A percentile compares a stretch with the other conserved stretches of the same genome.
These are phyloP conservation scores for Cavia aperea DNA, from an alignment of 2,113 vertebrate genomes.

Conservation along the genomic window DNA sequence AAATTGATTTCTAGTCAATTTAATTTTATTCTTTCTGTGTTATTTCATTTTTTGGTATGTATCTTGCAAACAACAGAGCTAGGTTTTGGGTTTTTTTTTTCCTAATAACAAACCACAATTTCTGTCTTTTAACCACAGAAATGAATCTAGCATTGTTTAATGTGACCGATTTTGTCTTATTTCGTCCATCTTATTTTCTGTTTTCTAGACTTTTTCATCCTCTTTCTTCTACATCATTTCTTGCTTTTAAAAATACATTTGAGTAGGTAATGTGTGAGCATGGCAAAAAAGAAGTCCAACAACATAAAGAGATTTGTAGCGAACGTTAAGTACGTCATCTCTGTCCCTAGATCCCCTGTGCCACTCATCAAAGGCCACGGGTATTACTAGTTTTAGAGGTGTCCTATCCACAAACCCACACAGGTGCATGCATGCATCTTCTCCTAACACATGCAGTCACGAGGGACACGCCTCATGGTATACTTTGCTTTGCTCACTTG, in stretches of 20 bases:
- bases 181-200: not conserved
- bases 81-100: not conserved
- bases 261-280: not conserved
- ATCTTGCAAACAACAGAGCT: not conserved
- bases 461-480: not conserved
- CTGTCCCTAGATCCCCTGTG: not conserved
- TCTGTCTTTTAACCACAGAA: not conserved
- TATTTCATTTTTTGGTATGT: not conserved
- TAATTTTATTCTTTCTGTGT: not conserved
- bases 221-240: not conserved
- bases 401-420: not conserved
- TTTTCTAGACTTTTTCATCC: conserved; percentile 8
- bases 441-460: not conserved
- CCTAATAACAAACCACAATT: not conserved
- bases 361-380: not conserved
- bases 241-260: conserved; percentile 14
- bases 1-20: not conserved
- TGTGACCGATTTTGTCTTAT: not conserved
- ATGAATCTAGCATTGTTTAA: not conserved
- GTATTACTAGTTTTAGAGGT: not conserved
- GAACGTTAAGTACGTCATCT: not conserved
- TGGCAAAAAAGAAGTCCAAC: not conserved
- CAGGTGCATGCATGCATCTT: not conserved
- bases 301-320: not conserved
- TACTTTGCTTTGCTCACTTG: not conserved